A percentile compares a stretch with the other conserved stretches of the same genome.
phyloP scores from a whole-genome alignment of 2,113 vertebrate genomes.

The Cettia cetti region DNA sequence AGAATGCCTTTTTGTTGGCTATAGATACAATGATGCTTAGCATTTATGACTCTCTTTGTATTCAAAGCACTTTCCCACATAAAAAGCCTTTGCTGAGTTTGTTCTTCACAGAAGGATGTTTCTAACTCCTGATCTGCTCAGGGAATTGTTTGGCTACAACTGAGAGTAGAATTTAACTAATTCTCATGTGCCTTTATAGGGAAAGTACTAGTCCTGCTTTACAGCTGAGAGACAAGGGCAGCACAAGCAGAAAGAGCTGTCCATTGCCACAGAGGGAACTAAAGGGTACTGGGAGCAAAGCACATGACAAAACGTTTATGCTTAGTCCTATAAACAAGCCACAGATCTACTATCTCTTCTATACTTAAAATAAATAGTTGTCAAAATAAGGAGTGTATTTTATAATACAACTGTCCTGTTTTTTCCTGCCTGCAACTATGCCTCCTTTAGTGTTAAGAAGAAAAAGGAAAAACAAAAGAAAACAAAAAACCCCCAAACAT shows the following conservation, averaged over 20 bases:
- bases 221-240: background rate
- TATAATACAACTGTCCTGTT: background rate
- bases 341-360: background rate
- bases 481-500: background rate
- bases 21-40: background rate
- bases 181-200: background rate
- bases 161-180: background rate
- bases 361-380: slow-evolving; percentile 20
- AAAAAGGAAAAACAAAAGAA: background rate
- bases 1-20: background rate
- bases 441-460: background rate
- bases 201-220: background rate
- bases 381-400: background rate
- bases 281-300: background rate
- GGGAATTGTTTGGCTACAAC: background rate
- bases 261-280: background rate
- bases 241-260: background rate
- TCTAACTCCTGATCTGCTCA: background rate
- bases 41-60: background rate
- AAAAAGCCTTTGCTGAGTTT: background rate
- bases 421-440: background rate
- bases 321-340: background rate
- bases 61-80: background rate
- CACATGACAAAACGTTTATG: background rate
- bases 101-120: background rate